Evolutionary conservation across 2,113 vertebrate genomes (phyloP).

Genomic region (Paralichthys olivaceus): DNA sequence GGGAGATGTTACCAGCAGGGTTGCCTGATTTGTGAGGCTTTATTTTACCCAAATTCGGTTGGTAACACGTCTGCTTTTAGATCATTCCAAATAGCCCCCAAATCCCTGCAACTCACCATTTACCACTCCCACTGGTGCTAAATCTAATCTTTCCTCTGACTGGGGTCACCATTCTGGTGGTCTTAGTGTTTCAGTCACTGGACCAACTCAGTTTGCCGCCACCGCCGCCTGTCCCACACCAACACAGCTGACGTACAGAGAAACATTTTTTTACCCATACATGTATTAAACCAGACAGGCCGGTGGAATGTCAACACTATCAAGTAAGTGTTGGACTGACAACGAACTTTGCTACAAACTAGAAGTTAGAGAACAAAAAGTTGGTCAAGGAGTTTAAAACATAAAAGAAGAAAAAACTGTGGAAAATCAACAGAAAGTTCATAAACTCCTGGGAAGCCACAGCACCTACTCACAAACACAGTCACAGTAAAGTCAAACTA

Average conservation of each 20-base stretch:
- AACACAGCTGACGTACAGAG: neutral
- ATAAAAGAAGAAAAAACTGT: neutral
- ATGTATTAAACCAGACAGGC: neutral
- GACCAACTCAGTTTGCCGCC: conserved; percentile 25
- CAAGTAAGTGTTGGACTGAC: neutral
- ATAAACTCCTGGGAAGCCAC: conserved; percentile 12
- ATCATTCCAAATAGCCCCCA: conserved; percentile 68
- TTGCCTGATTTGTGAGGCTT: conserved; percentile 67
- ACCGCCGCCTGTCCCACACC: conserved; percentile 12
- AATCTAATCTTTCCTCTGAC: conserved; percentile 71
- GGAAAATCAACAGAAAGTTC: neutral
- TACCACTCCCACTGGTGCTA: conserved; percentile 74
- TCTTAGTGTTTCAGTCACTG: conserved; percentile 56
- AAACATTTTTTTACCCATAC: neutral
- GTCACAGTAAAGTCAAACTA: conserved; percentile 23
- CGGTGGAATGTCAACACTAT: neutral
- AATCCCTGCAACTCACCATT: conserved; percentile 70
- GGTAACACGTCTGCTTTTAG: conserved; percentile 74
- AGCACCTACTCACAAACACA: neutral
- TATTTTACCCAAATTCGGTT: conserved; percentile 69
- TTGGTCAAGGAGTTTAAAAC: neutral
- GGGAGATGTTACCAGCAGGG: conserved; percentile 52
- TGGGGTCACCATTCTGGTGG: conserved; percentile 69
- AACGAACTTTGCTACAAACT: neutral
- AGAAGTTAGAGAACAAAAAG: neutral